Base-by-base conservation (phyloP, 2,797 vertebrate genomes). In the Vultur gryphus region DNA sequence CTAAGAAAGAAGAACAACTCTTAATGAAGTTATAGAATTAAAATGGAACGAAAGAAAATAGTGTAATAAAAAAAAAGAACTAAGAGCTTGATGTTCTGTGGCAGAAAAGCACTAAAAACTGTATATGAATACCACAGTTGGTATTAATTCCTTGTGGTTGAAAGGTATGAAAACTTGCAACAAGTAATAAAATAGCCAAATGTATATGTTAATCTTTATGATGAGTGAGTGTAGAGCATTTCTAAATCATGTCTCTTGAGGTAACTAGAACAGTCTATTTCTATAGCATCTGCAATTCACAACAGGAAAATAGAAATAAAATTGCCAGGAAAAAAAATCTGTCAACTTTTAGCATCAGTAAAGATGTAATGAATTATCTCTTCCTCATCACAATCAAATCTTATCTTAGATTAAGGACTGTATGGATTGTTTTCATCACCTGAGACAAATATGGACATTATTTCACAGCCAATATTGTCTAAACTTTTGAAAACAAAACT, bases 11-110 rank as follows among this genome's bases (percentile, higher is more conserved):
- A 91, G 16, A 92, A 58, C 25, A 77, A n/a, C 19, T 66, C 24
- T 17, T 81, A 97, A 93, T 58, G 55, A 80, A 87, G 23, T 91
- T 93, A 75, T 55, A 52, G n/a, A 71, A 92, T 69, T 89, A 62
- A 71, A 88, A 75, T 7, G 20, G 44, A 65, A 46, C 31, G 70
- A 81, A 87, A 58, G 6, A 49, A 70, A 65, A 65, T 31, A n/a
- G 12, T 51, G 10, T 64, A n/a, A 84, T 51, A 49, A 44, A 59
- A 81, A 59, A 81, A 51, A 52, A 41, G 1, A 55, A 59, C 25
- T 1, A 48, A 41, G 29, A 52, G 10, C 35, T 70, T 57, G n/a
- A 17, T 78, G 44, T 31, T 59, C 20, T 49, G 43, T 82, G 43
- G 43, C 31, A 87, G 52, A 55, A 65, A 49, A 73, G 10, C 7